A percentile compares a stretch with the other conserved stretches of the same genome.
These are phyloP conservation scores for Chloropsis cyanopogon DNA, from an alignment of 2,113 vertebrate genomes.

Conservation along the genomic window DNA sequence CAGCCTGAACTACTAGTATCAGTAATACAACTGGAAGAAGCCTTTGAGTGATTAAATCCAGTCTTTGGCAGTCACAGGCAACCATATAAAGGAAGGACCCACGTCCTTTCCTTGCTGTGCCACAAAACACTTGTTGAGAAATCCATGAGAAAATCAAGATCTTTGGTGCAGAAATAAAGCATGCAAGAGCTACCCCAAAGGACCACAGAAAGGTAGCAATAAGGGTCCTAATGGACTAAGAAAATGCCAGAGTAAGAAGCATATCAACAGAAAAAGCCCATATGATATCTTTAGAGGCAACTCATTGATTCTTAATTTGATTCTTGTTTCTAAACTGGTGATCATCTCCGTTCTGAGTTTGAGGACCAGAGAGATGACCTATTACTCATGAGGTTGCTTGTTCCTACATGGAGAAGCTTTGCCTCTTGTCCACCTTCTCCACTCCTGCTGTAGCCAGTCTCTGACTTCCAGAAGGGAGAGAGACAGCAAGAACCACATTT, in stretches of 20 bases:
- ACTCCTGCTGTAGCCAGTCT: not conserved
- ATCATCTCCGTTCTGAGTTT: not conserved
- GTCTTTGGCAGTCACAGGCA: not conserved
- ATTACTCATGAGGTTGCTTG: fast-evolving
- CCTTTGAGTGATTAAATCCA: not conserved
- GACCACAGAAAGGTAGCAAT: not conserved
- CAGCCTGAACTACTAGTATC: not conserved
- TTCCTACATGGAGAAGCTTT: not conserved
- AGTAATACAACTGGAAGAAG: not conserved
- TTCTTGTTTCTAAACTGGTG: not conserved
- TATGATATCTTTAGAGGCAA: not conserved
- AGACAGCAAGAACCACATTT: not conserved
- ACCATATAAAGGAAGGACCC: not conserved
- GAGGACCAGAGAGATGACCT: not conserved
- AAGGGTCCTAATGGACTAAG: not conserved
- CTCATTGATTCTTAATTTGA: not conserved
- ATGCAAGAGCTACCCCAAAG: not conserved
- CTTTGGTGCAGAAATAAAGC: not conserved
- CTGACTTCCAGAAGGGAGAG: not conserved
- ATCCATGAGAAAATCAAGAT: not conserved
- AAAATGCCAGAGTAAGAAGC: not conserved
- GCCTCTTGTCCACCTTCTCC: not conserved
- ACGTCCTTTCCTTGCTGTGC: not conserved
- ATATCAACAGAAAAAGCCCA: not conserved
- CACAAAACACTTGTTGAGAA: not conserved